A percentile compares a stretch with the other conserved stretches of the same genome.
Evolutionary conservation across 2,888 invertebrate genomes (phyloP).

Genomic region (Nomada ruficornis): DNA sequence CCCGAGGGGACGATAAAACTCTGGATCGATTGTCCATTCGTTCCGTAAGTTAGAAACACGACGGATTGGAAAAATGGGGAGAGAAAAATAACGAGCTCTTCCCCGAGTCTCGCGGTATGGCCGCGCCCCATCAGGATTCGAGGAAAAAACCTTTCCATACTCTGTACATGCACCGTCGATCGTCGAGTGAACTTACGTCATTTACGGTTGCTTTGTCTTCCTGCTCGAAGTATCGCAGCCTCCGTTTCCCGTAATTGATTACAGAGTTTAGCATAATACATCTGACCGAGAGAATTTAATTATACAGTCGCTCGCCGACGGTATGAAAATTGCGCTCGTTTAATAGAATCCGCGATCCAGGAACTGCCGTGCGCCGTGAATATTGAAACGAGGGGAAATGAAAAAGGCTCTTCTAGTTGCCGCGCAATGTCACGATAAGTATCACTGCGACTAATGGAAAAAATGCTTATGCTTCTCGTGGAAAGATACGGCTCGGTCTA

Average conservation of each 20-base stretch:
- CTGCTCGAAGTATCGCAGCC: constrained; percentile 41
- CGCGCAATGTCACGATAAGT: constrained; percentile 46
- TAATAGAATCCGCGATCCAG: constrained; percentile 41
- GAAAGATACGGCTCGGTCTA: constrained; percentile 66
- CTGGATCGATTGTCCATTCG: not conserved
- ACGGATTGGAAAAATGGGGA: constrained; percentile 26
- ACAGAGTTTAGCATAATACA: constrained; percentile 43
- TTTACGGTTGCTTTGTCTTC: constrained; percentile 52
- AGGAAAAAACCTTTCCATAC: constrained; percentile 58
- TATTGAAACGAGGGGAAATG: constrained; percentile 22
- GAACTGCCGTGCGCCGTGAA: constrained; percentile 30
- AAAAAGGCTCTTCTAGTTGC: constrained; percentile 31
- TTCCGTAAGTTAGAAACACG: not conserved
- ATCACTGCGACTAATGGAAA: constrained; percentile 42
- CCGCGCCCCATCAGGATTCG: constrained; percentile 48
- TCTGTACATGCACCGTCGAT: constrained; percentile 11
- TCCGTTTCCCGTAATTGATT: constrained; percentile 52
- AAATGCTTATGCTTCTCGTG: constrained; percentile 53
- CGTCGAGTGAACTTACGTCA: constrained; percentile 51
- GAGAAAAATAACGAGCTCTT: constrained; percentile 21
- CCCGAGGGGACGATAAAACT: not conserved
- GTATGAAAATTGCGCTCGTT: constrained; percentile 43
- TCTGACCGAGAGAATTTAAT: constrained; percentile 35
- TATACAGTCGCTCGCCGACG: constrained; percentile 37
- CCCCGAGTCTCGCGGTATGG: constrained; percentile 5